Evolutionary conservation across 1,140 invertebrate genomes (phyloP), one percentile per base, ranked within the genome.

Genomic region (Anagrus nilaparvatae): DNA sequence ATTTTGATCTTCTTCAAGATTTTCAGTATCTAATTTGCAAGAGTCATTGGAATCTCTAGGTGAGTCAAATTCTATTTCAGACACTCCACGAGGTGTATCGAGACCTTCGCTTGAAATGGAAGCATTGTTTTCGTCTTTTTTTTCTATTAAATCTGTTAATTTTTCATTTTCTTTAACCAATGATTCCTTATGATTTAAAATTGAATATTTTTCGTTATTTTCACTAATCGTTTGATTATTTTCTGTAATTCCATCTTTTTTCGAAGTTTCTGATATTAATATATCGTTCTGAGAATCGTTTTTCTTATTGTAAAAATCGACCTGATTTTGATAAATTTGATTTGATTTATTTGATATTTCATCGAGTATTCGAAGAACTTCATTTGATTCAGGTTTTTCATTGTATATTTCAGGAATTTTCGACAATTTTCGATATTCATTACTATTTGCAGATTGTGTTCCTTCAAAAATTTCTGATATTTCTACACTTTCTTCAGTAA

Each of bases 401-500:
- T 63, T 49, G 34, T 60, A 60, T 20, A 53, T 63, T 17, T 64
- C 57, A 1, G 56, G 43, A 8, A 61, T 41, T 14, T 30, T 49
- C 1, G 24, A 23, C 6, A 47, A 45, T 37, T 58, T 60, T n/a
- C 50, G 49, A 9, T 44, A 40, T 29, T 52, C 58, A 5, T 52
- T 24, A 9, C 43, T 40, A 13, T 24, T 14, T 3, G 24, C 14
- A 0, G 28, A 21, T 29, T 60, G 54, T 6, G 57, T 59, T 51
- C 44, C 58, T 31, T 65, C 62, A 5, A 64, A 52, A 38, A 69
- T 69, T 51, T 66, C 60, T 3, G 63, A 65, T 1, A 67, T 58
- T 46, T 69, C 65, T 5, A 65, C 50, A 34, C 63, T 66, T 32
- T 69, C 66, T 21, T 67, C 65, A 1, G 66, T 67, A 19, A 67